Percentiles rank a stretch among this genome's conserved stretches.
These are phyloP conservation scores for Cavia aperea DNA, from an alignment of 2,113 vertebrate genomes.

Conservation along the genomic window DNA sequence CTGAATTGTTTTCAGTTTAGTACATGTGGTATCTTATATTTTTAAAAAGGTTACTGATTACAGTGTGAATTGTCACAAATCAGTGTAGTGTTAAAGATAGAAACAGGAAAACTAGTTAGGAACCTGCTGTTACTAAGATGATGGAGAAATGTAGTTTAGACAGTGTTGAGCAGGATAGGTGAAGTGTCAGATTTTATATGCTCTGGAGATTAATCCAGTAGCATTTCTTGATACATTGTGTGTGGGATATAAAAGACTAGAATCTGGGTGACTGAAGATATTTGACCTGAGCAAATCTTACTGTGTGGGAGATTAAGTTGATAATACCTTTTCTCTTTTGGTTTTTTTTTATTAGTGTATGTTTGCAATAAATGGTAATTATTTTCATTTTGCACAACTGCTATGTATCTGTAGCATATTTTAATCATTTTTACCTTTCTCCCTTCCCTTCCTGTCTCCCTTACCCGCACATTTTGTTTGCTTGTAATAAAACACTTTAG, in stretches of 20 bases:
- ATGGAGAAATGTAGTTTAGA: not conserved
- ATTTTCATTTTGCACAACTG: not conserved
- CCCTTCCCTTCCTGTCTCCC: not conserved
- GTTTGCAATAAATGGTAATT: not conserved
- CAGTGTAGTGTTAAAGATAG: not conserved
- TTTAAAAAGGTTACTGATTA: not conserved
- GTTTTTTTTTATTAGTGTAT: not conserved
- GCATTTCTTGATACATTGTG: not conserved
- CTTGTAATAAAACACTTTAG: not conserved
- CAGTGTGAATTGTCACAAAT: not conserved
- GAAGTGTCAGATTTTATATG: not conserved
- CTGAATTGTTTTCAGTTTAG: not conserved
- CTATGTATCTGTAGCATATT: not conserved
- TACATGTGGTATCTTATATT: not conserved
- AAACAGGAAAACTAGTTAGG: not conserved
- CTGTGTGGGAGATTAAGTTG: not conserved
- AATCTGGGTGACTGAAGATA: not conserved
- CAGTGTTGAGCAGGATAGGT: not conserved
- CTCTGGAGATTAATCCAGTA: not conserved
- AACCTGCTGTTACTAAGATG: not conserved
- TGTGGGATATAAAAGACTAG: not conserved
- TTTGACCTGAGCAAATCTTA: conserved; percentile 9
- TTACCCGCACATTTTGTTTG: not conserved
- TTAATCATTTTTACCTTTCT: not conserved
- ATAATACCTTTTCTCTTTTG: not conserved